phyloP scores from a whole-genome alignment of 1,140 invertebrate species.

The Dreissena rostriformis region DNA sequence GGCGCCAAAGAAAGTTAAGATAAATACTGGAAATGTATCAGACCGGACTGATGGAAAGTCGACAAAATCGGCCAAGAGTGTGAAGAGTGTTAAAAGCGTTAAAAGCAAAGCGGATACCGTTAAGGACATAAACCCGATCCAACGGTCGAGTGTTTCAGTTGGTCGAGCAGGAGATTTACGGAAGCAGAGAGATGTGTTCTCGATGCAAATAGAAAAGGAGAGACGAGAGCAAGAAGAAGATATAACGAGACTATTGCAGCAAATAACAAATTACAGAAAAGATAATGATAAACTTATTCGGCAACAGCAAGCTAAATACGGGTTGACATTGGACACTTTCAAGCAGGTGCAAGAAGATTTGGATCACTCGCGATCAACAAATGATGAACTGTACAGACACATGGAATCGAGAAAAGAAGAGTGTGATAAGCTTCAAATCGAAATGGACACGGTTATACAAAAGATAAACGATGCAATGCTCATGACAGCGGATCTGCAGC shows the following conservation, averaged over 20 bases:
- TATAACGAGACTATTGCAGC: neutral
- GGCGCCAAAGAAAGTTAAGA: too few species aligned
- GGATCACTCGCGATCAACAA: constrained; percentile 6
- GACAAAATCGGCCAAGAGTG: too few species aligned
- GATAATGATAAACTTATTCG: constrained; percentile 47
- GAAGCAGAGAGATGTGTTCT: constrained; percentile 24
- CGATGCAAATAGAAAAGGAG: constrained; percentile 21
- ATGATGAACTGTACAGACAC: constrained; percentile 36
- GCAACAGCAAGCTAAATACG: constrained; percentile 38
- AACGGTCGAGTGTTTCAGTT: constrained; percentile 16
- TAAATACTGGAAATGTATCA: too few species aligned
- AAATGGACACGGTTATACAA: constrained; percentile 23
- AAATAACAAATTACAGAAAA: constrained; percentile 34
- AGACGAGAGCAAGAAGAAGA: constrained; percentile 19
- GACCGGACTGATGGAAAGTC: too few species aligned
- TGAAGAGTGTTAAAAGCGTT: too few species aligned
- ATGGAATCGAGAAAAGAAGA: constrained; percentile 52
- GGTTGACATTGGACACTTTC: constrained; percentile 24
- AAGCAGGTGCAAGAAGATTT: constrained; percentile 33
- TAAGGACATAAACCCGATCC: constrained; percentile 24
- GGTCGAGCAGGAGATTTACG: constrained; percentile 31
- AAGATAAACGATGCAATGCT: constrained; percentile 34
- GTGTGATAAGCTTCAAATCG: constrained; percentile 44
- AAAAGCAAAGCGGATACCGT: neutral
- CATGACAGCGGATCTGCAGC: constrained; percentile 23